Conservation (phyloP, 1,140 invertebrate species). For the Drosophila murphyi region DNA sequence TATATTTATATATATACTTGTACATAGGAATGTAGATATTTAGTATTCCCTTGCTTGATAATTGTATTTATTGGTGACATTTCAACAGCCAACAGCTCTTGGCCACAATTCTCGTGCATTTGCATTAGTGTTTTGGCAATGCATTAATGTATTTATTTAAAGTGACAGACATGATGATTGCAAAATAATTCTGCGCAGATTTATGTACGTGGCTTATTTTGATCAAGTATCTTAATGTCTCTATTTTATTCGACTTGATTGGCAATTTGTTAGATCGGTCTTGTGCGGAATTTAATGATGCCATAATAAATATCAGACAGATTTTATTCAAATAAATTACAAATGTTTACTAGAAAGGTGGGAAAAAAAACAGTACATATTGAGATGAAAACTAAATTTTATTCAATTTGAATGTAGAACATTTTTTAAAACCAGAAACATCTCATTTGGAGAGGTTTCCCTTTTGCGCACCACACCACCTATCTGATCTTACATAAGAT, state of each 20-base stretch:
- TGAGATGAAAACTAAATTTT: too few relatives aligned
- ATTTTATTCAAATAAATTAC: neutral
- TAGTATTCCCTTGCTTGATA: conserved; percentile 4
- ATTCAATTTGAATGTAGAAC: too few relatives aligned
- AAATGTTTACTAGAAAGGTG: too few relatives aligned
- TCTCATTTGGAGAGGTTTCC: neutral
- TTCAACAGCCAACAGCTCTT: conserved; percentile 34
- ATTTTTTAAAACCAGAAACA: too few relatives aligned
- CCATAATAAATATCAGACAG: neutral
- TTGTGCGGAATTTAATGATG: neutral
- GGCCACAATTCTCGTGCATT: conserved; percentile 30
- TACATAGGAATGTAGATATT: neutral
- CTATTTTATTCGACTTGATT: conserved; percentile 10
- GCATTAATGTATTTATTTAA: conserved; percentile 63
- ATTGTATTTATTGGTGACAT: conserved; percentile 48
- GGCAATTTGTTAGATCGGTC: conserved; percentile 1
- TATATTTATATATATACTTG: neutral
- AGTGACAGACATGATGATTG: conserved; percentile 57
- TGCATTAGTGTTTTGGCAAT: conserved; percentile 38
- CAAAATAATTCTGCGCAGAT: conserved; percentile 56
- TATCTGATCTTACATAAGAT: conserved; percentile 29
- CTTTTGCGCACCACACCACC: neutral
- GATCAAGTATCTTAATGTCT: conserved; percentile 35
- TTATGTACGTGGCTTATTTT: conserved; percentile 55
- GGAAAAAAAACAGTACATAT: too few relatives aligned